Evolutionary conservation across 2,113 vertebrate genomes (phyloP).

Genomic region (human): DNA sequence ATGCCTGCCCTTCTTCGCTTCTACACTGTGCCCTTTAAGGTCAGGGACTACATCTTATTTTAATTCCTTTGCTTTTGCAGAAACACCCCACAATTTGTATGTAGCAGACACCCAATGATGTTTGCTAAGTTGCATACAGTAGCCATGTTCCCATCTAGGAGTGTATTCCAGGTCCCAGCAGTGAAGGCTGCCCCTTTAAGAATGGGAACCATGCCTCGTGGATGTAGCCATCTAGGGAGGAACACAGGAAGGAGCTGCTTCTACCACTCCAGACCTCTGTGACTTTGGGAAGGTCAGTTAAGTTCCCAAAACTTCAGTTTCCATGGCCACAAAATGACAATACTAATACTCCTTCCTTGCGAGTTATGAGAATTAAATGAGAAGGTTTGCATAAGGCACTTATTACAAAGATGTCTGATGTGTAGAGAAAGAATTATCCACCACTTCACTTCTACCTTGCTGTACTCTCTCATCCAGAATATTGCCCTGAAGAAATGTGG

Average conservation of each 20-base stretch:
- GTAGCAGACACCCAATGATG: fast-evolving
- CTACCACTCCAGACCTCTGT: background rate
- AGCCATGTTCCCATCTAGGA: background rate
- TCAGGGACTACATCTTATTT: background rate
- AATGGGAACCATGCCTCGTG: no score
- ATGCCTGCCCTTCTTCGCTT: background rate
- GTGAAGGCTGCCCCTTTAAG: background rate
- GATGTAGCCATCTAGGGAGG: background rate
- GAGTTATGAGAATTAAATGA: background rate
- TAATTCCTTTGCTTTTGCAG: background rate
- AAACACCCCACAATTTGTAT: background rate
- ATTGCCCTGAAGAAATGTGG: background rate
- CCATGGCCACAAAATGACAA: background rate
- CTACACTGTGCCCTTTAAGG: background rate
- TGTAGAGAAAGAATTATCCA: background rate
- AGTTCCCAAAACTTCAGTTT: background rate
- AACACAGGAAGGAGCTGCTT: background rate
- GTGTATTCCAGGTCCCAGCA: background rate
- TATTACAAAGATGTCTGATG: background rate
- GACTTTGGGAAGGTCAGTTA: background rate
- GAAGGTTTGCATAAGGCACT: background rate
- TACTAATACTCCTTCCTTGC: background rate
- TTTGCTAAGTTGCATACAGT: background rate
- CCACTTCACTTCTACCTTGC: background rate
- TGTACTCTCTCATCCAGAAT: no score